Percentiles rank a stretch among this genome's conserved stretches.
These are phyloP conservation scores for Lysandra bellargus DNA, from an alignment of 2,888 invertebrate genomes.

Conservation along the genomic window DNA sequence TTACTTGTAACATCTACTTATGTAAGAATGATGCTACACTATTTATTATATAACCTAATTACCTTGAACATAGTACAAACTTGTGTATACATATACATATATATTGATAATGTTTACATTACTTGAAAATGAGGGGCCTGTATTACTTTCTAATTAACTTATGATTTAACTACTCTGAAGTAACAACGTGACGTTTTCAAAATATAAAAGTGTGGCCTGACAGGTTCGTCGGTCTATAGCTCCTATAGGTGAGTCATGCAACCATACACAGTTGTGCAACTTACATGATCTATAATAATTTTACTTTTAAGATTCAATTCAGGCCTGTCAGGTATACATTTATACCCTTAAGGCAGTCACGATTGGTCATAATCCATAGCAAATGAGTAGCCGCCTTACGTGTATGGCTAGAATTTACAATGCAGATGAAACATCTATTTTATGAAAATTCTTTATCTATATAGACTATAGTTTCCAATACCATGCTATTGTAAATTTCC, in stretches of 20 bases:
- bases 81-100: neutral
- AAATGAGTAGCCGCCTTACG: no score
- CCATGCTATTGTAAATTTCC: slow-evolving; percentile 53
- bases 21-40: neutral
- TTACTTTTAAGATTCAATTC: neutral
- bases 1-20: neutral
- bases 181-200: neutral
- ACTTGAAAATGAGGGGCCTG: neutral
- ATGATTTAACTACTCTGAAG: no score
- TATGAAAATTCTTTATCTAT: neutral
- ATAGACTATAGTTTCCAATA: slow-evolving; percentile 40
- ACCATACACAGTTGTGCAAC: neutral
- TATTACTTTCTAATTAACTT: no score
- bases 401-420: neutral
- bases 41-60: slow-evolving; percentile 6
- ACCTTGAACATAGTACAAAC: neutral
- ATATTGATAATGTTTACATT: neutral
- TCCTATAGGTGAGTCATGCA: neutral
- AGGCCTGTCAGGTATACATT: no score
- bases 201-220: neutral
- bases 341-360: no score
- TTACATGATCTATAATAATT: neutral
- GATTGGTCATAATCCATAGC: no score
- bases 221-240: neutral
- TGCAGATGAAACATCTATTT: neutral